Evolutionary conservation across 2,113 vertebrate species (phyloP).

Genomic region (Aptenodytes patagonicus): DNA sequence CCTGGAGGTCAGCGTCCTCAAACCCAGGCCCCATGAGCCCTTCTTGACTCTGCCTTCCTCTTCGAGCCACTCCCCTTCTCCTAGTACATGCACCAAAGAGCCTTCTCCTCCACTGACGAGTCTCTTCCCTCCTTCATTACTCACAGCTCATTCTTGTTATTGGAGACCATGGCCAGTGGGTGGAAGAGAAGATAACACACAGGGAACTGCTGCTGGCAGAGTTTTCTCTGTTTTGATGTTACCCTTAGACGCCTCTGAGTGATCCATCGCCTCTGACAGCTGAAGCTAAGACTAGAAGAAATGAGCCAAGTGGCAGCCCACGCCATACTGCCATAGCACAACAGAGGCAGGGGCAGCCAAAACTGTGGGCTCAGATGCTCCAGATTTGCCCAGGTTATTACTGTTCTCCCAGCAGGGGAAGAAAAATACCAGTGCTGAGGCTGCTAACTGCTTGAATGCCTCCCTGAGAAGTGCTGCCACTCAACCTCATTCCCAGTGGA

Average conservation of each 20-base stretch:
- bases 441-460: background rate
- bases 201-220: background rate
- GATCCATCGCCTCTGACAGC: background rate
- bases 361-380: background rate
- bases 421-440: background rate
- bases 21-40: background rate
- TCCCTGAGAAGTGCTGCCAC: background rate
- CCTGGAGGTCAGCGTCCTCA: background rate
- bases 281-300: background rate
- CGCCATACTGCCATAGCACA: background rate
- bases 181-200: background rate
- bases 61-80: background rate
- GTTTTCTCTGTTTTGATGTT: background rate
- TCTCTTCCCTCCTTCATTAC: background rate
- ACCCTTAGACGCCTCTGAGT: background rate
- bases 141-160: background rate
- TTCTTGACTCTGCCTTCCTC: background rate
- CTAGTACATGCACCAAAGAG: background rate
- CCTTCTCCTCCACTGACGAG: background rate
- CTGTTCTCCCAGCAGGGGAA: background rate
- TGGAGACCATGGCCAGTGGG: background rate
- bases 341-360: background rate
- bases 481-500: background rate
- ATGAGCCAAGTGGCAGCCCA: background rate
- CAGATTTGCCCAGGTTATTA: background rate